Evolutionary conservation across 2,888 invertebrate species (phyloP).

Genomic region (Lysandra coridon): DNA sequence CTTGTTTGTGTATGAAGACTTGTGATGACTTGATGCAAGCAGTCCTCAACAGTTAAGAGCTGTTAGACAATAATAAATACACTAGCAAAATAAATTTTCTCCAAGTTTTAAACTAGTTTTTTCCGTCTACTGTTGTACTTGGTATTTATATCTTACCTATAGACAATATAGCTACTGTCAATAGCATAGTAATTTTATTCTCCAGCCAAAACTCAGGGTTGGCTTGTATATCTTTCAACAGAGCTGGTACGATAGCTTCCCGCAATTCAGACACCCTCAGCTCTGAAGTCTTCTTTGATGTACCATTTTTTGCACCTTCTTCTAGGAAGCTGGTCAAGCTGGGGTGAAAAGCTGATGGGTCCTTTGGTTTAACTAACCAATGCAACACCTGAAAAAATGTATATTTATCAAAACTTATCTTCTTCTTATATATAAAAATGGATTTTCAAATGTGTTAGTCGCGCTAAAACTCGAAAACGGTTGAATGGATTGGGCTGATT

Average conservation of each 20-base stretch:
- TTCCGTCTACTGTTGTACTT: neutral
- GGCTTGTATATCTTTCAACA: slow-evolving; percentile 79
- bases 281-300: slow-evolving; percentile 86
- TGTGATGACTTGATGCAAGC: neutral
- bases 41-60: too few species aligned
- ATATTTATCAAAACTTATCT: neutral
- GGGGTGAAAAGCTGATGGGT: slow-evolving; percentile 91
- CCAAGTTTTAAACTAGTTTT: neutral
- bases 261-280: slow-evolving; percentile 85
- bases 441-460: too few species aligned
- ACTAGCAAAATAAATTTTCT: neutral
- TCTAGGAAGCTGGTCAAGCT: slow-evolving; percentile 86
- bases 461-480: too few species aligned
- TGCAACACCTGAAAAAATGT: slow-evolving; percentile 80
- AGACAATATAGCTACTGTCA: slow-evolving; percentile 86
- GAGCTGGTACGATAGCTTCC: slow-evolving; percentile 81
- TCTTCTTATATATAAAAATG: too few species aligned
- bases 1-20: neutral
- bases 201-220: slow-evolving; percentile 85
- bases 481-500: too few species aligned
- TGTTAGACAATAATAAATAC: neutral
- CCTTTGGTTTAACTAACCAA: slow-evolving; percentile 92
- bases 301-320: slow-evolving; percentile 85
- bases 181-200: slow-evolving; percentile 83
- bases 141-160: slow-evolving; percentile 66